Evolutionary conservation across 2,888 invertebrate genomes (phyloP), one percentile per base, ranked within the genome.

Genomic region (Antheraea yamamai): DNA sequence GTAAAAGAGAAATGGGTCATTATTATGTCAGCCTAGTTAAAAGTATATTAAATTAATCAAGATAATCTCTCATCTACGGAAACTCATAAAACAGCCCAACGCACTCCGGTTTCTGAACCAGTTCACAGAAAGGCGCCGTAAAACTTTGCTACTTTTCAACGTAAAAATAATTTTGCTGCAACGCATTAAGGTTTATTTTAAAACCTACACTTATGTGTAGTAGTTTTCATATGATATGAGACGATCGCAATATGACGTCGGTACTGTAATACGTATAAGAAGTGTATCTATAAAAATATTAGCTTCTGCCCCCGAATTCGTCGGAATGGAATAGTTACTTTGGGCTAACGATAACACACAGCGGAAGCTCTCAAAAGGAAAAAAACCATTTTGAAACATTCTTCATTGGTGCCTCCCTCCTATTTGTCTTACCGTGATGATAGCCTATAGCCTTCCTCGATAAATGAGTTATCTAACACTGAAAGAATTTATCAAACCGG

Each of bases 21-120:
- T 39, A 70, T 39, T 70, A 20, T 70, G 70, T 70, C 70, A 70
- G 39, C 39, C 39, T 35, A 70, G 68, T 26, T 68, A 12, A 35
- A 68, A 20, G 18, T 35, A 7, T n/a, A 70, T 70, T 70, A 70
- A 39, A 70, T 70, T 70, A 70, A 70, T 70, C 70, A 70, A 70
- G 70, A 70, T 70, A 70, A 70, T 39, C 70, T 70, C 39, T n/a
- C 70, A 39, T 70, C 70, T 39, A 70, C 39, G 70, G 39, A 70
- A 70, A 35, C 18, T 70, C 39, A 39, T 70, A 70, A 70, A 70
- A 70, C 70, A 70, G 70, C 39, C n/a, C 20, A 35, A 39, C 70
- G n/a, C 6, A 70, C 70, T 10, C 10, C 64, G 64, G n/a, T 39
- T 39, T 39, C 70, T 70, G 39, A 39, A 66, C 64, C 30, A 66